Conservation (phyloP, 2,888 invertebrate genomes). For the Panzeria rudis region DNA sequence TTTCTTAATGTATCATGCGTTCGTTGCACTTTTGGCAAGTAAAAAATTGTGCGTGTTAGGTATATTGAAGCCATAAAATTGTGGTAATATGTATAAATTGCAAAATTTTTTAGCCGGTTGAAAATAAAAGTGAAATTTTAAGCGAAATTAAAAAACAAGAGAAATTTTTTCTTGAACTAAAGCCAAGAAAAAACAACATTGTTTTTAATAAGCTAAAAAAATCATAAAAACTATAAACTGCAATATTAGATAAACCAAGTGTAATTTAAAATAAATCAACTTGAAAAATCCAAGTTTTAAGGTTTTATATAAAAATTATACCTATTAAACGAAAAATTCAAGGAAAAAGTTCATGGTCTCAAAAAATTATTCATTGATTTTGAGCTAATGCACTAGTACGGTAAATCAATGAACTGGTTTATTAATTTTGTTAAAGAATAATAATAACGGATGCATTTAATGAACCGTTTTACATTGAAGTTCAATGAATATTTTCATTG, state of each 20-base stretch:
- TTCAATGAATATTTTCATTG: too few relatives aligned
- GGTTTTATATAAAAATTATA: too few relatives aligned
- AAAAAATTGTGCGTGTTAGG: slow-evolving; percentile 36
- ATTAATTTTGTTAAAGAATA: too few relatives aligned
- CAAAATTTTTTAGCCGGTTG: slow-evolving; percentile 15
- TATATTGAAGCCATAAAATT: not conserved
- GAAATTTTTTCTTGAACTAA: slow-evolving; percentile 44
- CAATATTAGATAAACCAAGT: not conserved
- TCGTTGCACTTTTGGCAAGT: slow-evolving; percentile 17
- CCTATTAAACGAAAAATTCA: too few relatives aligned
- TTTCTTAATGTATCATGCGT: not conserved
- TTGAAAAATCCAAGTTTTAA: not conserved
- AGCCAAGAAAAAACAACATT: slow-evolving; percentile 25
- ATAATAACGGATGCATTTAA: too few relatives aligned
- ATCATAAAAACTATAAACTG: not conserved
- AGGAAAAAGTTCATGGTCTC: too few relatives aligned
- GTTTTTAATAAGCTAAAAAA: slow-evolving; percentile 1
- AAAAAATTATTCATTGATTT: too few relatives aligned
- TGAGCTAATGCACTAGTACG: too few relatives aligned
- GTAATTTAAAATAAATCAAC: not conserved
- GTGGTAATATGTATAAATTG: slow-evolving; percentile 1
- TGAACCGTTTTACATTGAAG: too few relatives aligned
- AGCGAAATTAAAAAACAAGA: slow-evolving; percentile 17
- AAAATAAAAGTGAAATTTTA: slow-evolving; percentile 56
- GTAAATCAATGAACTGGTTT: too few relatives aligned